A percentile compares a stretch with the other conserved stretches of the same genome.
phyloP scores from a whole-genome alignment of 2,888 invertebrate genomes.

The Andrena bicolor region DNA sequence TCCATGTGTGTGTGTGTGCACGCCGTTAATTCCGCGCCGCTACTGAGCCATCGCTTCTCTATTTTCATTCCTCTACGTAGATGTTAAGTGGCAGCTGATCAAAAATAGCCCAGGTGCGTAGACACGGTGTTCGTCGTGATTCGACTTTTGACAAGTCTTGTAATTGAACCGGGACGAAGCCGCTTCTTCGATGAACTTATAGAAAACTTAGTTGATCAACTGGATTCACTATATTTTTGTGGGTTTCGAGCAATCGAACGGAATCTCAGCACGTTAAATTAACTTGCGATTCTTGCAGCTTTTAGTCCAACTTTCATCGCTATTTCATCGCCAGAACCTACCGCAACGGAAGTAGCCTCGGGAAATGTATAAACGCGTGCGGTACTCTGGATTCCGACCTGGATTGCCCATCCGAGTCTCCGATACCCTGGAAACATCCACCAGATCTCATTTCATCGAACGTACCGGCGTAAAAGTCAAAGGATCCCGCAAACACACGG shows the following conservation, averaged over 20 bases:
- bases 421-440: background rate
- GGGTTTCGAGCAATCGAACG: too few species aligned
- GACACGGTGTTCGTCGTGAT: slow-evolving; percentile 40
- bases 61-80: slow-evolving; percentile 45
- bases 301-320: too few species aligned
- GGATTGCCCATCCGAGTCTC: background rate
- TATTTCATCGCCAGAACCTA: too few species aligned
- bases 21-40: slow-evolving; percentile 67
- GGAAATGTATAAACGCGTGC: background rate
- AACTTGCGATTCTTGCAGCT: too few species aligned
- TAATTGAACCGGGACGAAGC: slow-evolving; percentile 48
- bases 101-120: slow-evolving; percentile 64
- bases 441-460: background rate
- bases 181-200: background rate
- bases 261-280: too few species aligned
- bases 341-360: too few species aligned
- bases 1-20: slow-evolving; percentile 42
- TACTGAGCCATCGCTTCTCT: slow-evolving; percentile 42
- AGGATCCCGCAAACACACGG: background rate
- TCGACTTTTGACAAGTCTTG: slow-evolving; percentile 46
- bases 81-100: slow-evolving; percentile 61
- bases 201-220: slow-evolving; percentile 10
- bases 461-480: slow-evolving; percentile 1
- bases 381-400: background rate
- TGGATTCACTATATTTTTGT: too few species aligned